phyloP scores from a whole-genome alignment of 2,888 invertebrate species.

The Xylophagus ater region DNA sequence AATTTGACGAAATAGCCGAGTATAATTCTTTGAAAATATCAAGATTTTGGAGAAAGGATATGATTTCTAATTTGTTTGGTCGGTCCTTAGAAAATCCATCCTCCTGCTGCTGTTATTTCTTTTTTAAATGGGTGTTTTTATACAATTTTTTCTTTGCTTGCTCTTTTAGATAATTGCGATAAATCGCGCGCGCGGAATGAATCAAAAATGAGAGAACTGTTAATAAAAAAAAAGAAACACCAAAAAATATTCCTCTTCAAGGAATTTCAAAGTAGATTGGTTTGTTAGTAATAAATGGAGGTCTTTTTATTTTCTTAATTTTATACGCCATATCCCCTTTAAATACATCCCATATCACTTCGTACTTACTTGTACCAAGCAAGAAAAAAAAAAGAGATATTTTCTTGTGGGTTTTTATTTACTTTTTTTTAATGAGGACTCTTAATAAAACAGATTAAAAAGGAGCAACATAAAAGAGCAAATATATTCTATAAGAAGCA shows the following conservation, averaged over 20 bases:
- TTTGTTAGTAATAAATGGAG: neutral
- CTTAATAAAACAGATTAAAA: constrained; percentile 19
- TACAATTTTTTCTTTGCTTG: neutral
- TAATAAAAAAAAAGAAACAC: neutral
- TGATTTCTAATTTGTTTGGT: constrained; percentile 15
- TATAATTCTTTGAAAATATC: too few species aligned
- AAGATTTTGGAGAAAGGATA: constrained; percentile 7
- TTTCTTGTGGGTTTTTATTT: constrained; percentile 8
- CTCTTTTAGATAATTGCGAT: constrained; percentile 15
- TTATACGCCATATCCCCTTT: neutral
- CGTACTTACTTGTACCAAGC: neutral
- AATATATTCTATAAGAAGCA: too few species aligned
- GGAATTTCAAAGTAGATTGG: neutral
- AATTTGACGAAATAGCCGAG: too few species aligned
- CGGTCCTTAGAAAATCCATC: constrained; percentile 9
- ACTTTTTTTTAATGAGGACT: constrained; percentile 18
- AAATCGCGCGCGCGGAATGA: constrained; percentile 16
- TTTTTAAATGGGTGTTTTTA: neutral
- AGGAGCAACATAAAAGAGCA: constrained; percentile 17
- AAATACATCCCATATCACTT: constrained; percentile 3
- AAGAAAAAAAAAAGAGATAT: neutral
- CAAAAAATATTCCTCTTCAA: constrained; percentile 1
- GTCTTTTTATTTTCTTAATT: neutral
- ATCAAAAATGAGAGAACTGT: constrained; percentile 13
- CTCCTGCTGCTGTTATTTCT: neutral